These are phyloP conservation scores for Neotoxoptera formosana DNA, from an alignment of 1,140 invertebrate genomes.

Conservation along the genomic window DNA sequence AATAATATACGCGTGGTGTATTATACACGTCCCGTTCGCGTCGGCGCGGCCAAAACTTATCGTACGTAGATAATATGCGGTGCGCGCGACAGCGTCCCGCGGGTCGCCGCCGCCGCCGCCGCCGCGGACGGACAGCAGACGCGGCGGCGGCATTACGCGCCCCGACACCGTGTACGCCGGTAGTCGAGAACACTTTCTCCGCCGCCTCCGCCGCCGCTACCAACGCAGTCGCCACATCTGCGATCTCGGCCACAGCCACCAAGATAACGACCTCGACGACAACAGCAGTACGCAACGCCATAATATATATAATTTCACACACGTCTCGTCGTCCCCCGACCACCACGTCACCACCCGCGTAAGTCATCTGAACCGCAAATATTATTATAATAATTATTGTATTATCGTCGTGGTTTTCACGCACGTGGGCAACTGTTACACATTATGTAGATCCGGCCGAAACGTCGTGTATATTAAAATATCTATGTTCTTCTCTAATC, in stretches of 20 bases:
- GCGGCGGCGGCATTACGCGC: slow-evolving; percentile 12
- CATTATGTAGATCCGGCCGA: background rate
- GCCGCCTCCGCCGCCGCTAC: background rate
- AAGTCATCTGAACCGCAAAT: background rate
- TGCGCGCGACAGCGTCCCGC: slow-evolving; percentile 1
- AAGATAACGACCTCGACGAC: background rate
- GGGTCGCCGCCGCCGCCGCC: slow-evolving; percentile 5
- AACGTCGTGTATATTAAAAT: too few relatives aligned
- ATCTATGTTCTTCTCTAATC: too few relatives aligned
- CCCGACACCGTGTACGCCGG: slow-evolving; percentile 35
- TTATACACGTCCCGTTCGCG: background rate
- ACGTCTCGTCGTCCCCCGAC: background rate
- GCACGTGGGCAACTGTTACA: background rate
- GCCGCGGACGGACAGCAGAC: background rate
- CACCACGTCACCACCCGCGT: background rate
- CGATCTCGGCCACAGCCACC: background rate
- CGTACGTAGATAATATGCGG: background rate
- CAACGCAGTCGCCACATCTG: background rate
- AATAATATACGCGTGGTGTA: slow-evolving; percentile 8
- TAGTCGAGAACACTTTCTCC: background rate
- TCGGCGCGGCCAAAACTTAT: slow-evolving; percentile 47
- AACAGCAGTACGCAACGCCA: too few relatives aligned
- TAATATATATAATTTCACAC: background rate
- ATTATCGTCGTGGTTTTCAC: background rate
- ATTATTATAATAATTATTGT: background rate